These are phyloP conservation scores for Acrobasis consociella DNA, from an alignment of 2,888 invertebrate genomes.

Conservation along the genomic window DNA sequence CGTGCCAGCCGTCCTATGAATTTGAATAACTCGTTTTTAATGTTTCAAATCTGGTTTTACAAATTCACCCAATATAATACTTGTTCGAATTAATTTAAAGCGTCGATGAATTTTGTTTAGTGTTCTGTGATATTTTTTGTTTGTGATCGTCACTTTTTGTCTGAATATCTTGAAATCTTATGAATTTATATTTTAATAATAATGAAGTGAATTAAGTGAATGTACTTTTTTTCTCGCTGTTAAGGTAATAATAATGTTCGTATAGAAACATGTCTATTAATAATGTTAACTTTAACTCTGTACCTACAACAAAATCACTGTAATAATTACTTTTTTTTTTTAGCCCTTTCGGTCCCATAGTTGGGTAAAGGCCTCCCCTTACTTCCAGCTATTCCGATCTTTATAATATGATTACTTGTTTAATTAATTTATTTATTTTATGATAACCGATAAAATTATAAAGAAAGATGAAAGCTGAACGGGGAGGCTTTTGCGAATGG, in stretches of 20 bases:
- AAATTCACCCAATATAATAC: neutral
- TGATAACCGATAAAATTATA: too few relatives aligned
- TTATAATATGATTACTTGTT: too few relatives aligned
- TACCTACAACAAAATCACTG: neutral
- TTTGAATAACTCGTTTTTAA: neutral
- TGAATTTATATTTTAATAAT: slow-evolving; percentile 4
- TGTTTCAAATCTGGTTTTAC: neutral
- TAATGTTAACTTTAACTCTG: neutral
- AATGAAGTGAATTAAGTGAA: neutral
- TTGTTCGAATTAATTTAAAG: neutral
- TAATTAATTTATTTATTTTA: too few relatives aligned
- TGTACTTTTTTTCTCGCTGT: slow-evolving; percentile 4
- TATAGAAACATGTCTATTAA: slow-evolving; percentile 12
- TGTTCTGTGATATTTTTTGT: slow-evolving; percentile 26
- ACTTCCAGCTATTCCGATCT: too few relatives aligned
- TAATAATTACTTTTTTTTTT: neutral
- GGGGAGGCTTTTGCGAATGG: too few relatives aligned
- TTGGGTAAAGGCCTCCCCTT: too few relatives aligned
- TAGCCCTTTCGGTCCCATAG: too few relatives aligned
- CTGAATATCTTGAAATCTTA: neutral
- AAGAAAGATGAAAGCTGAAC: too few relatives aligned
- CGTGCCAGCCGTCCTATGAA: neutral
- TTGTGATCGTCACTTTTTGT: slow-evolving; percentile 13
- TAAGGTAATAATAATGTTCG: slow-evolving; percentile 11
- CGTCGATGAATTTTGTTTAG: neutral